Conservation (phyloP, 2,888 invertebrate genomes). For the Megamerina dolium region DNA sequence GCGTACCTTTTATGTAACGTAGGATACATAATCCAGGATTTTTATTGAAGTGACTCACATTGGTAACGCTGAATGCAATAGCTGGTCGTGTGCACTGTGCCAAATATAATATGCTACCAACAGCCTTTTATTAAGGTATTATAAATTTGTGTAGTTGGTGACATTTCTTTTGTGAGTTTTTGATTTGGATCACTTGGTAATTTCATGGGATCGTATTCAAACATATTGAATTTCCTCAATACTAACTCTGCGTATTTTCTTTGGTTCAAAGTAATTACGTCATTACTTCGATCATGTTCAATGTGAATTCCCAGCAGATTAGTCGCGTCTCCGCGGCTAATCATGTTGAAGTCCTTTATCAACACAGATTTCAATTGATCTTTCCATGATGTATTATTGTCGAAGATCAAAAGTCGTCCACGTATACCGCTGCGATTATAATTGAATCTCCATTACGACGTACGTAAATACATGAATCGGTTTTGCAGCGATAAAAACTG, state of each 20-base stretch:
- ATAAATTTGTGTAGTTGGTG: slow-evolving; percentile 9
- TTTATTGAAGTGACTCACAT: background rate
- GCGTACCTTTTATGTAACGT: slow-evolving; percentile 4
- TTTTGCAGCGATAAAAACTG: slow-evolving; percentile 17
- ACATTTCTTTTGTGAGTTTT: slow-evolving; percentile 12
- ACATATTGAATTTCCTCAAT: no score
- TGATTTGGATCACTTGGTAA: slow-evolving; percentile 10
- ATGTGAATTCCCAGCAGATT: slow-evolving; percentile 10
- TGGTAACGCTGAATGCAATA: no score
- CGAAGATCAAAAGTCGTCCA: slow-evolving; percentile 9
- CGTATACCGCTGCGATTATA: slow-evolving; percentile 5
- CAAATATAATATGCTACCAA: slow-evolving; percentile 3
- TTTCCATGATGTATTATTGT: slow-evolving; percentile 5
- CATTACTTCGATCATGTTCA: no score
- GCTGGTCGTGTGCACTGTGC: no score
- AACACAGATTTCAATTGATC: slow-evolving; percentile 7
- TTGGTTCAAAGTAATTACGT: no score
- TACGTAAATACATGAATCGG: slow-evolving; percentile 14
- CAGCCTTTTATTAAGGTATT: slow-evolving; percentile 1
- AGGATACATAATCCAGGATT: slow-evolving; percentile 1
- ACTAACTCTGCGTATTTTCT: no score
- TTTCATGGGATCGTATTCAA: slow-evolving; percentile 2
- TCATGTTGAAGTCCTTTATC: slow-evolving; percentile 7
- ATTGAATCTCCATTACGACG: slow-evolving; percentile 2
- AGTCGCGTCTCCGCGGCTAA: slow-evolving; percentile 8